Evolutionary conservation across 2,888 invertebrate genomes (phyloP).

Genomic region (Saturnia japonica): DNA sequence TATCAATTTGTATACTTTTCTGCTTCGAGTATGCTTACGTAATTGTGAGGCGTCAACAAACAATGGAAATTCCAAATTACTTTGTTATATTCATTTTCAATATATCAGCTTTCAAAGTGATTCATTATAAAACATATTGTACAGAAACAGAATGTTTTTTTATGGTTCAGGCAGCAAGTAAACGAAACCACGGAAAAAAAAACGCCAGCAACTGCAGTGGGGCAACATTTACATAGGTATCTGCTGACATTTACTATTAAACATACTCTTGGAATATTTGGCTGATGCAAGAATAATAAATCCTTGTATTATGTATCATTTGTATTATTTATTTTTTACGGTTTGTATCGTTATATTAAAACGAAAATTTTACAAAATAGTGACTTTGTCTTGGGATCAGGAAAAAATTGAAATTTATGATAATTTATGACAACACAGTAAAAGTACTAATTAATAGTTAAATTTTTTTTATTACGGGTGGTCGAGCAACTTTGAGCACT

Average conservation of each 20-base stretch:
- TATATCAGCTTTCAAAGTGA: neutral
- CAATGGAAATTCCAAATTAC: neutral
- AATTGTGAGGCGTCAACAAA: neutral
- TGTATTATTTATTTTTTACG: neutral
- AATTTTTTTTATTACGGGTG: no score
- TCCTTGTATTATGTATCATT: neutral
- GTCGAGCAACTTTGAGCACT: neutral
- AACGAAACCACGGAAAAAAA: neutral
- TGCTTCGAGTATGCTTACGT: neutral
- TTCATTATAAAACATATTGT: neutral
- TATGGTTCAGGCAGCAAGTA: neutral
- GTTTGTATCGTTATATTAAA: no score
- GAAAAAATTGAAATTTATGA: no score
- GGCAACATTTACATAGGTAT: neutral
- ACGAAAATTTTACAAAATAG: neutral
- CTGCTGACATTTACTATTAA: neutral
- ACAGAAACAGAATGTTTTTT: neutral
- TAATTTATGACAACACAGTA: no score
- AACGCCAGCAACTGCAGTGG: neutral
- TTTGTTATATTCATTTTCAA: neutral
- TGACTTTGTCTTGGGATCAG: no score
- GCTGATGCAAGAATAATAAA: neutral
- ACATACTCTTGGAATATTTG: neutral
- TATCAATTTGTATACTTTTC: neutral
- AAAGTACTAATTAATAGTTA: no score